Conservation (phyloP, 2,888 invertebrate genomes). For the Heliconius aoede region DNA sequence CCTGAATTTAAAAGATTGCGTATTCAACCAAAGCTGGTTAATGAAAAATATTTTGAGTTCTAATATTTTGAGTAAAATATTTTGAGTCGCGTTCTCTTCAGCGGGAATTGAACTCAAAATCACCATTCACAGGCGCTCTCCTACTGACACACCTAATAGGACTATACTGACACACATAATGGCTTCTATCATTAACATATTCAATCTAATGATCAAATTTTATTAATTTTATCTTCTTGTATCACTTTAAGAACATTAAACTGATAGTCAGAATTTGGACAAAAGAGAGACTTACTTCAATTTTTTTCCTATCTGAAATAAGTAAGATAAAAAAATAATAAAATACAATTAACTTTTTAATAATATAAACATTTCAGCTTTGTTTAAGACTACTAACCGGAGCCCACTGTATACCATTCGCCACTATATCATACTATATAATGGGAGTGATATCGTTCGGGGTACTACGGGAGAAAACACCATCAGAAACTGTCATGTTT, state of each 20-base stretch:
- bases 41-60: background rate
- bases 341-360: background rate
- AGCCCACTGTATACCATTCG: conserved; percentile 65
- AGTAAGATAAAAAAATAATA: background rate
- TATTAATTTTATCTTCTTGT: too few relatives aligned
- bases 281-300: background rate
- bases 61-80: background rate
- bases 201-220: too few relatives aligned
- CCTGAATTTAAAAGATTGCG: background rate
- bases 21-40: background rate
- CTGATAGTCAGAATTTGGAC: background rate
- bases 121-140: background rate
- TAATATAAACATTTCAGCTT: conserved; percentile 39
- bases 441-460: conserved; percentile 86
- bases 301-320: too few relatives aligned
- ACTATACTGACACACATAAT: too few relatives aligned
- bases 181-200: too few relatives aligned
- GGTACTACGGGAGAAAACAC: conserved; percentile 74
- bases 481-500: conserved; percentile 84
- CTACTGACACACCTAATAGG: background rate
- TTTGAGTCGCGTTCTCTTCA: background rate
- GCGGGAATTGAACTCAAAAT: background rate
- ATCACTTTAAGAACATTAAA: background rate
- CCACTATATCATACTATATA: conserved; percentile 81
- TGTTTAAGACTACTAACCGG: conserved; percentile 70